These are phyloP conservation scores for Aspidiotus rigidus DNA, from an alignment of 2,888 invertebrate species.

Conservation along the genomic window DNA sequence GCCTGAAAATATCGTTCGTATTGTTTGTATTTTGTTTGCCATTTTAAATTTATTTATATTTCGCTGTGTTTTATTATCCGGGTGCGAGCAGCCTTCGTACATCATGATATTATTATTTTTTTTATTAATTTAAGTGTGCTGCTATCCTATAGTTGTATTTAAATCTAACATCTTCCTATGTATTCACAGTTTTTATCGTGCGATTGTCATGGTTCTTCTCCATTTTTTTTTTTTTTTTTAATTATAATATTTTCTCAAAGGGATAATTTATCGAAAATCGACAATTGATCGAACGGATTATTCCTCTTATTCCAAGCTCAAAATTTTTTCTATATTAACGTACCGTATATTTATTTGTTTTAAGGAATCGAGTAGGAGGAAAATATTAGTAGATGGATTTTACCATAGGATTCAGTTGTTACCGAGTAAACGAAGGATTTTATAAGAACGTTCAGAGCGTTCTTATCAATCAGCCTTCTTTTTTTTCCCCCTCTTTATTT, in stretches of 20 bases:
- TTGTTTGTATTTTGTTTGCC: slow-evolving; percentile 20
- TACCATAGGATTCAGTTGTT: not conserved
- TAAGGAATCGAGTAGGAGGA: slow-evolving; percentile 10
- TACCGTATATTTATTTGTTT: not conserved
- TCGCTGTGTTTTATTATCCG: slow-evolving; percentile 1
- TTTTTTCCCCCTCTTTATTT: too few relatives aligned
- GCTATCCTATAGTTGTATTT: slow-evolving; percentile 8
- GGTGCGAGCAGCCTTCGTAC: not conserved
- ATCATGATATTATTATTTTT: slow-evolving; percentile 14
- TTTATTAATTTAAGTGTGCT: slow-evolving; percentile 9
- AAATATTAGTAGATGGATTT: not conserved
- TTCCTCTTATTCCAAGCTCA: too few relatives aligned
- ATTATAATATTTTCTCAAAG: too few relatives aligned
- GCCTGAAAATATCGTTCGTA: slow-evolving; percentile 8
- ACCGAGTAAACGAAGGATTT: not conserved
- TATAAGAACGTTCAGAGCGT: not conserved
- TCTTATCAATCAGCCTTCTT: too few relatives aligned
- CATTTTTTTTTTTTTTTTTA: too few relatives aligned
- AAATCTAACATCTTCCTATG: slow-evolving; percentile 1
- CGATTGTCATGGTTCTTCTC: too few relatives aligned
- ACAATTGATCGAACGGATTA: too few relatives aligned
- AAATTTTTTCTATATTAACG: too few relatives aligned
- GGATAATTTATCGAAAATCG: too few relatives aligned
- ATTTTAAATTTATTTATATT: slow-evolving; percentile 12
- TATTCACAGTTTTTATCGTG: slow-evolving; percentile 4